phyloP scores from a whole-genome alignment of 2,797 vertebrate genomes.

The Bradypodion pumilum region DNA sequence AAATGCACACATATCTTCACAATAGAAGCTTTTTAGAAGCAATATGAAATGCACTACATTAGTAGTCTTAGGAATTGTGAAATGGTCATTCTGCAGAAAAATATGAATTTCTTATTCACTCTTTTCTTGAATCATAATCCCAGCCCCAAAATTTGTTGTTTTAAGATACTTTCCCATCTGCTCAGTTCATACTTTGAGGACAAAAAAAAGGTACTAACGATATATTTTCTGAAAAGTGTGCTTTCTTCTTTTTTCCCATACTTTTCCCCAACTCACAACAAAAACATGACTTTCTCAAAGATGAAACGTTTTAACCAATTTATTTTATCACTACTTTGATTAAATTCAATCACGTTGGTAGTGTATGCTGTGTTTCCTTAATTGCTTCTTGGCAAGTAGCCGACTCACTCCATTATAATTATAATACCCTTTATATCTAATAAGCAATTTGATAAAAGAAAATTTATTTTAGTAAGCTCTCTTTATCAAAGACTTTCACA shows the following conservation, averaged over 20 bases:
- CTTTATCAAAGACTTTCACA: slow-evolving; percentile 15
- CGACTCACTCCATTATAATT: slow-evolving; percentile 36
- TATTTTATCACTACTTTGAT: slow-evolving; percentile 26
- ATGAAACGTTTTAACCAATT: slow-evolving; percentile 36
- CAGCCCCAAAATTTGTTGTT: not conserved
- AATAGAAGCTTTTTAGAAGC: no score
- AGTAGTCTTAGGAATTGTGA: not conserved
- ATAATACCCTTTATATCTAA: slow-evolving; percentile 46
- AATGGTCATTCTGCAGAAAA: not conserved
- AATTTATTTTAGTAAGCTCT: slow-evolving; percentile 42
- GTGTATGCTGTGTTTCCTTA: slow-evolving; percentile 45
- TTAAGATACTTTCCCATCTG: not conserved
- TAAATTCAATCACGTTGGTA: slow-evolving; percentile 36
- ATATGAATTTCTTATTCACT: not conserved
- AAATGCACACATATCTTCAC: no score
- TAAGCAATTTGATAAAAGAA: slow-evolving; percentile 45
- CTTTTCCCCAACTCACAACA: not conserved
- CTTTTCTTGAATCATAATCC: not conserved
- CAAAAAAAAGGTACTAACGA: not conserved
- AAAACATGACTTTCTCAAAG: slow-evolving; percentile 28
- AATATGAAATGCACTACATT: no score
- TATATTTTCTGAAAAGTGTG: slow-evolving; percentile 26
- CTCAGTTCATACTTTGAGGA: not conserved
- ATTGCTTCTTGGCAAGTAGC: slow-evolving; percentile 38
- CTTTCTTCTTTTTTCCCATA: not conserved